phyloP scores from a whole-genome alignment of 2,113 vertebrate genomes.

The Tyto alba region DNA sequence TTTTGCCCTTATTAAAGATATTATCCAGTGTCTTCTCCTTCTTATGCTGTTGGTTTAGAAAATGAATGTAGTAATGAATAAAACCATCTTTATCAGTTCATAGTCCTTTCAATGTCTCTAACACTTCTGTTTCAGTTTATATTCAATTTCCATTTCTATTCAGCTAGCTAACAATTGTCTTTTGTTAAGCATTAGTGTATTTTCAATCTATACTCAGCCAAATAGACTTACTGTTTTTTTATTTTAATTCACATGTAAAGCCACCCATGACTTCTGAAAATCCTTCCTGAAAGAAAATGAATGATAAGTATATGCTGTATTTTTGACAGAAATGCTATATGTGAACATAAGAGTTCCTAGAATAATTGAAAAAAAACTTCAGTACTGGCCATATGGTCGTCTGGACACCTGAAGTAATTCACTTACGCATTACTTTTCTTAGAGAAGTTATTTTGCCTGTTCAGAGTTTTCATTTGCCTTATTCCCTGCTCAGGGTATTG shows the following conservation, averaged over 20 bases:
- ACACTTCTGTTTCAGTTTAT: constrained; percentile 6
- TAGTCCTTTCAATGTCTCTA: background rate
- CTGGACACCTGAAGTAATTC: background rate
- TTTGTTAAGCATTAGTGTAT: background rate
- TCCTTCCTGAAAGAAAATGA: background rate
- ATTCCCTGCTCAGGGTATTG: background rate
- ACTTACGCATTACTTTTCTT: background rate
- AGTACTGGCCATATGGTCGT: background rate
- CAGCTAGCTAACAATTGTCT: background rate
- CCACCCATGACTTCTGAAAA: background rate
- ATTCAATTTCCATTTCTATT: constrained; percentile 32
- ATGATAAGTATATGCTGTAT: background rate
- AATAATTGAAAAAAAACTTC: background rate
- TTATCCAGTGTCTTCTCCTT: background rate
- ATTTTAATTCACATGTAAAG: background rate
- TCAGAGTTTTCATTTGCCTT: background rate
- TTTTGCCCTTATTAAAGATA: background rate
- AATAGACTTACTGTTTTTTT: background rate
- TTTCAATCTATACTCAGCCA: background rate
- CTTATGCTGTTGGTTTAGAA: background rate
- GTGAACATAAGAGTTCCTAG: background rate
- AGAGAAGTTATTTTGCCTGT: background rate
- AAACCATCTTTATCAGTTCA: background rate
- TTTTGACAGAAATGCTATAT: background rate
- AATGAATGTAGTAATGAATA: constrained; percentile 1